phyloP scores from a whole-genome alignment of 2,888 invertebrate genomes.

The Anticlea derivata region DNA sequence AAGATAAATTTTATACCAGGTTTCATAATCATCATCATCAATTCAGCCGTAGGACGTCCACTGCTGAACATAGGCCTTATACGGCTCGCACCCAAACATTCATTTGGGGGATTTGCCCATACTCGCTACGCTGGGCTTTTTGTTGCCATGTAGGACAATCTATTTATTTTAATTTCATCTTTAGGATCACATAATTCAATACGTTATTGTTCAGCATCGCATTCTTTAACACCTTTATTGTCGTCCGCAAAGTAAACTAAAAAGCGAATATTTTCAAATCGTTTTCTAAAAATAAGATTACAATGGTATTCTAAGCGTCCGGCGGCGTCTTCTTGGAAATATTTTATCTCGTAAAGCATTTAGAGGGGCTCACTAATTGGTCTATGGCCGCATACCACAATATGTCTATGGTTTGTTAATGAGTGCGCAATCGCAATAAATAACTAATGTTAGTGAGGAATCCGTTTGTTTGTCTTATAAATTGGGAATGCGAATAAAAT shows the following conservation, averaged over 20 bases:
- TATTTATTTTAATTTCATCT: constrained; percentile 8
- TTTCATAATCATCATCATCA: no score
- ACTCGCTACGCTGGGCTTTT: no score
- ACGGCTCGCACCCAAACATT: no score
- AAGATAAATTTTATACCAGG: no score
- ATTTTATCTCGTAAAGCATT: constrained; percentile 56
- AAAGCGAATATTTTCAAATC: constrained; percentile 21
- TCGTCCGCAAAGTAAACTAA: constrained; percentile 13
- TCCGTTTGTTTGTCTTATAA: constrained; percentile 13
- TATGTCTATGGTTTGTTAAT: constrained; percentile 34
- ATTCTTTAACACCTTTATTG: constrained; percentile 20
- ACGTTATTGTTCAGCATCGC: constrained; percentile 22
- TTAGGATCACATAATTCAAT: constrained; percentile 23
- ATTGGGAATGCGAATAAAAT: background rate
- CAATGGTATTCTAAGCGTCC: constrained; percentile 33
- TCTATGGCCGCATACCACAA: constrained; percentile 38
- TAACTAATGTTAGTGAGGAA: constrained; percentile 17
- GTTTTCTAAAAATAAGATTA: constrained; percentile 21
- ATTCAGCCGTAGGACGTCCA: no score
- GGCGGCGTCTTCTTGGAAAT: constrained; percentile 43
- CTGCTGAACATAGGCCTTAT: no score
- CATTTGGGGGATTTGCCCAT: no score
- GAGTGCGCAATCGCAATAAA: constrained; percentile 28
- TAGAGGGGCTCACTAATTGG: constrained; percentile 57
- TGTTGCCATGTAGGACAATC: no score